phyloP scores from a whole-genome alignment of 2,113 vertebrate genomes.

The Nematolebias whitei region DNA sequence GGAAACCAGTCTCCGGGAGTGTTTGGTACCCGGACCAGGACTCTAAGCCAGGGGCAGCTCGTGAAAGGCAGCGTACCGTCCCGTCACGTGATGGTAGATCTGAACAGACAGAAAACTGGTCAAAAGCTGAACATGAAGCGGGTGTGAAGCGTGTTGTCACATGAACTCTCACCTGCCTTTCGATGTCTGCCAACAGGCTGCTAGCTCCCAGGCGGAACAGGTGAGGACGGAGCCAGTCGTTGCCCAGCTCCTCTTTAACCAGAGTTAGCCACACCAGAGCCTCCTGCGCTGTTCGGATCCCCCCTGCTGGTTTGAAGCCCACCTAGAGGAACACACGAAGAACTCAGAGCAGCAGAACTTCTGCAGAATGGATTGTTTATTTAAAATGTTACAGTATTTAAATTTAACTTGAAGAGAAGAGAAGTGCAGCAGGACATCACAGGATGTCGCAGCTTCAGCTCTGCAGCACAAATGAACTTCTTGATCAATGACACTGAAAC shows the following conservation, averaged over 20 bases:
- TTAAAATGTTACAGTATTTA: too few relatives aligned
- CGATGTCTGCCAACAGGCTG: conserved; percentile 90
- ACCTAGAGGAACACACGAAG: conserved; percentile 59
- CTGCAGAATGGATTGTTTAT: too few relatives aligned
- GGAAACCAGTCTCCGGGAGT: not conserved
- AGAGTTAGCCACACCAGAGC: conserved; percentile 90
- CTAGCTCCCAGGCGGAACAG: conserved; percentile 96
- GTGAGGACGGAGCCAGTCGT: conserved; percentile 87
- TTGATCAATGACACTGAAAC: too few relatives aligned
- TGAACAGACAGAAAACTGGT: conserved; percentile 56
- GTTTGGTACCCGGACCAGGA: not conserved
- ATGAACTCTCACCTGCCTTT: conserved; percentile 85
- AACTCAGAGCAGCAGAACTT: not conserved
- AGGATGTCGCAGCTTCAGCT: too few relatives aligned
- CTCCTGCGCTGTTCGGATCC: conserved; percentile 91
- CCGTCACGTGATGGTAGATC: conserved; percentile 95
- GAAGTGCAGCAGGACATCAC: too few relatives aligned
- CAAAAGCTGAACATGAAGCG: fast-evolving
- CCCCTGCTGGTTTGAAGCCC: conserved; percentile 94
- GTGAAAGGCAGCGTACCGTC: conserved; percentile 86
- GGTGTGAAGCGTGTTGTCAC: not conserved
- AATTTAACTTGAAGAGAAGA: too few relatives aligned
- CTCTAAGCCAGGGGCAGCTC: conserved; percentile 89
- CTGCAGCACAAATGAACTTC: too few relatives aligned
- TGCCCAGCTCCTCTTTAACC: conserved; percentile 91